A percentile compares a stretch with the other conserved stretches of the same genome.
Conservation (phyloP, 2,113 vertebrate genomes). For the Scopus umbretta region DNA sequence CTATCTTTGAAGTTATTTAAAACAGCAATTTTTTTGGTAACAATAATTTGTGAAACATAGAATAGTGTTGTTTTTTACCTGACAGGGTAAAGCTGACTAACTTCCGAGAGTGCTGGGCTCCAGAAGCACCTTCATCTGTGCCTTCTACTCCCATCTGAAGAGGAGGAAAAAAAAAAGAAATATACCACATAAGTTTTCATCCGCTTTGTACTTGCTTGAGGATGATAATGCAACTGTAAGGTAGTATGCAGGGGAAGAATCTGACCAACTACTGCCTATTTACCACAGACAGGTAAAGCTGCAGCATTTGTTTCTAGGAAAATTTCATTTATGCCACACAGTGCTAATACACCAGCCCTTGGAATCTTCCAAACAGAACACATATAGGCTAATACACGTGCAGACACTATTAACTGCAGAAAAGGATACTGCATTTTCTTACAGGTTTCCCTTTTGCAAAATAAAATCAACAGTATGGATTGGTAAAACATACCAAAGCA, state of each 20-base stretch:
- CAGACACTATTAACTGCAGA: not conserved
- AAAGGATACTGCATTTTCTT: not conserved
- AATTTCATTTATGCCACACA: not conserved
- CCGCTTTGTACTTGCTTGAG: not conserved
- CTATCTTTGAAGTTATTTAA: not conserved
- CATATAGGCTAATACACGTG: not conserved
- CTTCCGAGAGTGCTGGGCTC: constrained; percentile 86
- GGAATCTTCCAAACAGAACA: not conserved
- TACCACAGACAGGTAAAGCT: not conserved
- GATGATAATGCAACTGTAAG: not conserved
- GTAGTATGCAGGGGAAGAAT: not conserved
- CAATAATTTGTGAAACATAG: not conserved
- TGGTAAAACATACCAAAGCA: not conserved
- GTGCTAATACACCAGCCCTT: not conserved
- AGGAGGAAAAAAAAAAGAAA: not conserved
- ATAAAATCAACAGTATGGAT: not conserved
- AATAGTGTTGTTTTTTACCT: constrained; percentile 69
- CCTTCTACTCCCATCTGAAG: constrained; percentile 85
- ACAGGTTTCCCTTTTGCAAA: not conserved
- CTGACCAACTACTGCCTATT: not conserved
- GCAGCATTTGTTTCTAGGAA: not conserved
- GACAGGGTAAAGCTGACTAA: constrained; percentile 94
- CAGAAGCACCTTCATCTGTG: constrained; percentile 81
- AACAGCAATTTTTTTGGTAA: not conserved
- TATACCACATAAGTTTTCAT: not conserved